phyloP scores from a whole-genome alignment of 2,797 vertebrate species.

The Acanthurus tractus region DNA sequence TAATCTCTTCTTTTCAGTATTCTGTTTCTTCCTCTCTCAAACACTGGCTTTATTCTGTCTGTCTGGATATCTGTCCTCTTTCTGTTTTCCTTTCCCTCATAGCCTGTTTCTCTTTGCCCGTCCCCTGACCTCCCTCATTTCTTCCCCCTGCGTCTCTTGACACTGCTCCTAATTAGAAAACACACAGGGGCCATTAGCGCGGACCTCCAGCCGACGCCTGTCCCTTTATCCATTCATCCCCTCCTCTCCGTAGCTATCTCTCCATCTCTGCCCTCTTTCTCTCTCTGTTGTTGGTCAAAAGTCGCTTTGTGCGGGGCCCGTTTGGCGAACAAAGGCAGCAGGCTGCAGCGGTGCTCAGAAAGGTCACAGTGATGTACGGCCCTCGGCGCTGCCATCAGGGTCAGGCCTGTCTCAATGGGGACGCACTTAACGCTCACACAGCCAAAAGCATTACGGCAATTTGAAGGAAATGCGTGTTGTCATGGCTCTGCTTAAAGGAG shows the following conservation, averaged over 20 bases:
- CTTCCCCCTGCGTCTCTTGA: slow-evolving; percentile 63
- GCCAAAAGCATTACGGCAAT: slow-evolving; percentile 52
- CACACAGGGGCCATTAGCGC: slow-evolving; percentile 77
- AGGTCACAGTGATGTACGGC: slow-evolving; percentile 77
- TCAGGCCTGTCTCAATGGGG: slow-evolving; percentile 70
- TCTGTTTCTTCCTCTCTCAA: slow-evolving; percentile 56
- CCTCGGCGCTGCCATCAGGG: slow-evolving; percentile 63
- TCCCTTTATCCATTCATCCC: slow-evolving; percentile 75
- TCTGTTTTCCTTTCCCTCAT: slow-evolving; percentile 39
- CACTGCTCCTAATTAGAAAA: slow-evolving; percentile 76
- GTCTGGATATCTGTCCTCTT: slow-evolving; percentile 59
- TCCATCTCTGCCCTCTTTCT: slow-evolving; percentile 71
- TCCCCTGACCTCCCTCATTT: slow-evolving; percentile 51
- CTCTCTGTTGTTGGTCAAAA: slow-evolving; percentile 74
- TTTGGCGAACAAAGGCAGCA: slow-evolving; percentile 76
- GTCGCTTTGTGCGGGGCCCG: slow-evolving; percentile 75
- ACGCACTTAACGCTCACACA: slow-evolving; percentile 73
- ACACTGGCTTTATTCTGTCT: slow-evolving; percentile 54
- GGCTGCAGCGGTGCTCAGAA: slow-evolving; percentile 69
- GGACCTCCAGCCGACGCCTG: slow-evolving; percentile 64
- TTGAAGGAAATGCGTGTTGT: slow-evolving; percentile 52
- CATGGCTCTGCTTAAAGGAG: slow-evolving; percentile 30
- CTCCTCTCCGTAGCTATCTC: slow-evolving; percentile 64
- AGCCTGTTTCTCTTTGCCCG: slow-evolving; percentile 44
- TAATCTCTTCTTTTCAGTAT: slow-evolving; percentile 68